Percentiles rank a stretch among this genome's conserved stretches.
Conservation (phyloP, 1,140 invertebrate species). For the Meloidogyne chitwoodi region DNA sequence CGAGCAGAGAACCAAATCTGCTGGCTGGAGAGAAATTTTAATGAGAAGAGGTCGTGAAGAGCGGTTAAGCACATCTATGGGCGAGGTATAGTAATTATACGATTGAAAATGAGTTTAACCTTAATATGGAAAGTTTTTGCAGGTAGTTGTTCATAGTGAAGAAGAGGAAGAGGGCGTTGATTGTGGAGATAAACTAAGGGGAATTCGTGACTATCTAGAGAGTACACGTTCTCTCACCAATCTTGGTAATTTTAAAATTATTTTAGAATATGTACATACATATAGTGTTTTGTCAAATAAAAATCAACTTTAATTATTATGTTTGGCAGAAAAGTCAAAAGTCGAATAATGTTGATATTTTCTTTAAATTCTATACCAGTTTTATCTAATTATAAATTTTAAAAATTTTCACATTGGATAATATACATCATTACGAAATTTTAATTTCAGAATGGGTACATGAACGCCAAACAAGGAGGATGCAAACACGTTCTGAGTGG, state of each 20-base stretch:
- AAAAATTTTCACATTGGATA: no score
- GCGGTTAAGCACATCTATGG: constrained; percentile 39
- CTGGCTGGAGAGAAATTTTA: constrained; percentile 7
- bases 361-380: no score
- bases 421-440: no score
- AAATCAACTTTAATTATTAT: no score
- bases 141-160: constrained; percentile 29
- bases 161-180: constrained; percentile 11
- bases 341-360: no score
- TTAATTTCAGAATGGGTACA: constrained; percentile 74
- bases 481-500: constrained; percentile 88
- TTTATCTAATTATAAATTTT: no score
- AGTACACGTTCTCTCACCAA: constrained; percentile 84
- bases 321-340: no score
- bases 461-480: constrained; percentile 83
- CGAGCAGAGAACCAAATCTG: constrained; percentile 6
- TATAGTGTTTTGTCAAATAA: no score
- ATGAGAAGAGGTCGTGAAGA: constrained; percentile 10
- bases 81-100: constrained; percentile 26
- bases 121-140: background rate
- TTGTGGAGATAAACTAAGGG: background rate
- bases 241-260: constrained; percentile 61
- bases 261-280: no score
- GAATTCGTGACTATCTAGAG: constrained; percentile 78
- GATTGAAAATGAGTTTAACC: background rate